phyloP scores from a whole-genome alignment of 2,888 invertebrate species.

The Escarpia spicata region DNA sequence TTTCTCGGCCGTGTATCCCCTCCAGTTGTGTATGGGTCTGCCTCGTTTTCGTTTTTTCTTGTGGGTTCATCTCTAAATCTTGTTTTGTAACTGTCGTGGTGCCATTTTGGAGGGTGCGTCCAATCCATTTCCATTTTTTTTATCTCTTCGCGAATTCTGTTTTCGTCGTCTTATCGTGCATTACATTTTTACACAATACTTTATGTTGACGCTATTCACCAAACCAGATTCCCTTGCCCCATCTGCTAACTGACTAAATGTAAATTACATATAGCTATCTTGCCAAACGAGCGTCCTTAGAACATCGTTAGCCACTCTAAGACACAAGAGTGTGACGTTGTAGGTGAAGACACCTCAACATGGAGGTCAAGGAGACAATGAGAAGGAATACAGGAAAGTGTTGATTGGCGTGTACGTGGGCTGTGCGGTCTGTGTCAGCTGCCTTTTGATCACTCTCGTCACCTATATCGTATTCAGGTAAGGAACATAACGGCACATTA shows the following conservation, averaged over 20 bases:
- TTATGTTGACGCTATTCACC: no score
- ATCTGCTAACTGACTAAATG: background rate
- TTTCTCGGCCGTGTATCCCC: no score
- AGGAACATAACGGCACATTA: background rate
- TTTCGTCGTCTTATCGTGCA: no score
- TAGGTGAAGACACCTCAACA: background rate
- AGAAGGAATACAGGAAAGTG: background rate
- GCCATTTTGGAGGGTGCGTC: no score
- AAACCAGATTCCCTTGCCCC: no score
- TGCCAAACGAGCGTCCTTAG: background rate
- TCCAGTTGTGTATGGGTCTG: no score
- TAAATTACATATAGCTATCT: background rate
- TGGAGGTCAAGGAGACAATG: background rate
- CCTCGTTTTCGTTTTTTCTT: no score
- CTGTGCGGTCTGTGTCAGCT: constrained; percentile 28
- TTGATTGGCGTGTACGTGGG: constrained; percentile 25
- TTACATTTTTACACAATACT: no score
- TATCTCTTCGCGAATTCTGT: no score
- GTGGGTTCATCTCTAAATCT: no score
- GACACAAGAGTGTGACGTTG: background rate
- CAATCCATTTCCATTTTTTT: no score
- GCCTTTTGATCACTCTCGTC: constrained; percentile 30
- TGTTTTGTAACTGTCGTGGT: no score
- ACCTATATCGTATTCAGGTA: constrained; percentile 35
- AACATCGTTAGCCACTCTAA: background rate